A percentile compares a stretch with the other conserved stretches of the same genome.
Conservation (phyloP, 1,140 invertebrate genomes). For the Tribolium castaneum region DNA sequence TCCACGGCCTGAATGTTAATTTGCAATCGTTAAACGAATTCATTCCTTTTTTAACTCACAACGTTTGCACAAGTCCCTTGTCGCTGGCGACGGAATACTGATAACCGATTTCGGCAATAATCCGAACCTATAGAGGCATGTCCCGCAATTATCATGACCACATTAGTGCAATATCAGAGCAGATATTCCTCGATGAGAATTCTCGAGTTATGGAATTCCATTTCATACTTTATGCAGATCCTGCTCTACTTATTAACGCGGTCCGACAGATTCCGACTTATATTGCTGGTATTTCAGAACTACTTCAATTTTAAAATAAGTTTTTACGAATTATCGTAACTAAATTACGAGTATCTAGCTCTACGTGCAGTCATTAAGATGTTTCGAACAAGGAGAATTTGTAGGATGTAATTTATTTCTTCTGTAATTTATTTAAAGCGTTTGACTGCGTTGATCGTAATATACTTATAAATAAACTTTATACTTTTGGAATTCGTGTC, state of each 20-base stretch:
- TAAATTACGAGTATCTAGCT: no score
- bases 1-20: slow-evolving; percentile 52
- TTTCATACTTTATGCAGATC: slow-evolving; percentile 40
- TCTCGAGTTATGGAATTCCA: slow-evolving; percentile 40
- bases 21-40: neutral
- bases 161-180: slow-evolving; percentile 38
- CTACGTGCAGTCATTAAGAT: no score
- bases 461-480: no score
- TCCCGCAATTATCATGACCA: slow-evolving; percentile 27
- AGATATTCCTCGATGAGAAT: slow-evolving; percentile 41
- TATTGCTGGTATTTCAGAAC: slow-evolving; percentile 14
- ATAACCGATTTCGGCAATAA: slow-evolving; percentile 2
- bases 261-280: slow-evolving; percentile 11
- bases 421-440: no score
- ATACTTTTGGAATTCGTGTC: no score
- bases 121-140: neutral
- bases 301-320: slow-evolving; percentile 3
- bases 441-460: no score
- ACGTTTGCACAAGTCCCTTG: neutral
- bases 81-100: neutral
- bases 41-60: neutral
- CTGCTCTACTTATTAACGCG: slow-evolving; percentile 41
- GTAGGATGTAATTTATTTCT: no score
- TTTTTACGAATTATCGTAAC: neutral
- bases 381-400: no score